Base-by-base conservation (phyloP, 1,140 invertebrate species). In the Drosophila azteca region DNA sequence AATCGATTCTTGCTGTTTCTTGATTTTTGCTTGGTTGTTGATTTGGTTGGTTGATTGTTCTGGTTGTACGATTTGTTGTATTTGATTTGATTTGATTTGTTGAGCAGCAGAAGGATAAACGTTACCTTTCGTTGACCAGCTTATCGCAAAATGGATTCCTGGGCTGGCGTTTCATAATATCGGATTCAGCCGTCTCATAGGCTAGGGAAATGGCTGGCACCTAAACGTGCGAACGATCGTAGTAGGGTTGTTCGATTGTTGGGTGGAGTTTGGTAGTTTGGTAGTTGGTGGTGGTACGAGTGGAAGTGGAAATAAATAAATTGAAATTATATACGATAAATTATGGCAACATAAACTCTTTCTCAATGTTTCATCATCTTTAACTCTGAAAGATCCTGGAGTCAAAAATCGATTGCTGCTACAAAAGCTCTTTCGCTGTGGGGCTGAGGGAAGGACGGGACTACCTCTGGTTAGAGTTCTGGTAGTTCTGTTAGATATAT, bases 161-260 rank as follows among this genome's bases (percentile, higher is more conserved):
- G 93, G 99, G 99, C 93, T 96, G 96, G 93, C 98, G 95, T 95
- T 99, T 99, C 99, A 99, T 99, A 94, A 99, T 99, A 95, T 99
- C 99, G 93, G 96, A 98, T 94, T 99, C 99, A 91, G 99, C 97
- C 94, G 98, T 96, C 95, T 99, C 99, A 95, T 99, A 99, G 93
- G 99, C 98, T 94, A 99, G 95, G 90, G 99, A 99, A 95, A 99
- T 99, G 93, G 99, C 99, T 92, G 98, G 99, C 92, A 99, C 96
- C 97, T 98, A 94, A 71, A 52, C 59, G 82, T 71, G 75, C 82
- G 49, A 81, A 58, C 69, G 53, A 63, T 54, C 46, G 49, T 69
- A 15, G 55, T 66, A 8, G 57, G 45, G 9, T 60, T 49, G 55
- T 15, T 60, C 15, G 46, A 13, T 61, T 41, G 54, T 57, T 53